Evolutionary conservation across 2,888 invertebrate genomes (phyloP).

Genomic region (Yponomeuta evonymella): DNA sequence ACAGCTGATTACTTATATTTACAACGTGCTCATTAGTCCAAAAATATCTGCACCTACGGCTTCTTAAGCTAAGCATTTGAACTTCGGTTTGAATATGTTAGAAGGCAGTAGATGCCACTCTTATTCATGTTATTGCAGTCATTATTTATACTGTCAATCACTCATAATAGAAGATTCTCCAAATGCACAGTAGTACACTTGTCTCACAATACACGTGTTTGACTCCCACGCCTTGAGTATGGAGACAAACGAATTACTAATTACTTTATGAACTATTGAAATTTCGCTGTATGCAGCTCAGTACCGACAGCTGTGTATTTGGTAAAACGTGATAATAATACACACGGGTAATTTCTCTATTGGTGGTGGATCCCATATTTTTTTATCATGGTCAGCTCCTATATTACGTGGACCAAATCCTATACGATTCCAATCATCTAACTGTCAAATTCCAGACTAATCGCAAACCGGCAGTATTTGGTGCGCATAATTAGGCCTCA

Average conservation of each 20-base stretch:
- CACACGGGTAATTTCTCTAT: too few relatives aligned
- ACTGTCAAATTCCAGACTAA: too few relatives aligned
- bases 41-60: neutral
- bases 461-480: too few relatives aligned
- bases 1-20: too few relatives aligned
- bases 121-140: neutral
- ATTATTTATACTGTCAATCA: conserved; percentile 17
- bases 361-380: too few relatives aligned
- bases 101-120: neutral
- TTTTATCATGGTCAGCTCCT: too few relatives aligned
- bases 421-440: too few relatives aligned
- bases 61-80: neutral
- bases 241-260: conserved; percentile 4
- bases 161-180: neutral
- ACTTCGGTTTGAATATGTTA: neutral
- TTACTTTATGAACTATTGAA: neutral
- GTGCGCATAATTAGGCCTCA: too few relatives aligned
- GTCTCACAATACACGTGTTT: conserved; percentile 6
- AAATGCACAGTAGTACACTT: conserved; percentile 5
- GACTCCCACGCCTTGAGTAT: conserved; percentile 9
- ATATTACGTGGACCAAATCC: too few relatives aligned
- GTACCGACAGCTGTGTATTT: neutral
- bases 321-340: too few relatives aligned
- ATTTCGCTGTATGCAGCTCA: neutral
- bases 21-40: too few relatives aligned